These are phyloP conservation scores for Rhopalosiphum nymphaeae DNA, from an alignment of 2,888 invertebrate genomes.

Conservation along the genomic window DNA sequence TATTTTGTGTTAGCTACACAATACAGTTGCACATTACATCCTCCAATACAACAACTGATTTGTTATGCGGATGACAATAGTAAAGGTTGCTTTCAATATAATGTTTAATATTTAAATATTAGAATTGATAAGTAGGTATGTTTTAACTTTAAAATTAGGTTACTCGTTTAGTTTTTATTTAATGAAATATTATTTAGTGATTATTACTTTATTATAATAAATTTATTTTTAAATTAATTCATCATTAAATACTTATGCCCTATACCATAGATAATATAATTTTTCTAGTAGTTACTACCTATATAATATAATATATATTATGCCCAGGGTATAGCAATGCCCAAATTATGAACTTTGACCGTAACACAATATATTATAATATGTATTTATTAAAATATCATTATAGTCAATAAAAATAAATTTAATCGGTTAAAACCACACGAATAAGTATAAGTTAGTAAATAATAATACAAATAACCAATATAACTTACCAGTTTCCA, in stretches of 20 bases:
- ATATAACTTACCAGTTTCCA: too few species aligned
- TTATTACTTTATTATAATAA: neutral
- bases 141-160: neutral
- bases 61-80: constrained; percentile 10
- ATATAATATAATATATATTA: neutral
- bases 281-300: neutral
- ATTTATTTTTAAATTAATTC: neutral
- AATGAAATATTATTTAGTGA: neutral
- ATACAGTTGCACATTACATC: neutral
- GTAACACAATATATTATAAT: neutral
- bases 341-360: neutral
- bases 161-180: neutral
- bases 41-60: constrained; percentile 19
- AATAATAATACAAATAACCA: neutral
- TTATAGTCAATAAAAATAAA: neutral
- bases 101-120: constrained; percentile 1
- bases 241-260: neutral
- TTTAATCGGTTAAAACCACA: neutral
- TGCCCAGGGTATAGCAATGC: too few species aligned
- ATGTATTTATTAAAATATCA: neutral
- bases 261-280: neutral
- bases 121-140: neutral
- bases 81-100: constrained; percentile 16
- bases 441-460: neutral
- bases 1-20: neutral